These are phyloP conservation scores for Brachyhypopomus gauderio DNA, from an alignment of 2,113 vertebrate species.

Conservation along the genomic window DNA sequence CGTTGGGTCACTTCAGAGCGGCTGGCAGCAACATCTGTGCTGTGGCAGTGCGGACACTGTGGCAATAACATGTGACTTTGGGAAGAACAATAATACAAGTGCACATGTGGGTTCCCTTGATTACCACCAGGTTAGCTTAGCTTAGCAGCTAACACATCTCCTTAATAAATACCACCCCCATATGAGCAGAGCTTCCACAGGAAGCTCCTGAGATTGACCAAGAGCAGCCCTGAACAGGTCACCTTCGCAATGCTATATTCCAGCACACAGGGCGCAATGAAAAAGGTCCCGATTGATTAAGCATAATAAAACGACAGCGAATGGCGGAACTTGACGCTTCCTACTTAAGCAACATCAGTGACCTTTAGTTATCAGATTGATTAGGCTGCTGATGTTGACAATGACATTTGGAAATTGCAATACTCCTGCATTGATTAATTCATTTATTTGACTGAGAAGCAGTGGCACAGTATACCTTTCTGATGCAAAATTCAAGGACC, in stretches of 20 bases:
- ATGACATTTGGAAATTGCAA: constrained; percentile 75
- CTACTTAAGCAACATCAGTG: constrained; percentile 61
- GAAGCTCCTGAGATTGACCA: background rate
- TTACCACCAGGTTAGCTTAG: background rate
- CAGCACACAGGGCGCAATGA: constrained; percentile 26
- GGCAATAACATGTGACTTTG: background rate
- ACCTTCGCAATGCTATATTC: constrained; percentile 43
- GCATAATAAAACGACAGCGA: constrained; percentile 67
- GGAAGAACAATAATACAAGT: background rate
- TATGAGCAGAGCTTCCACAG: background rate
- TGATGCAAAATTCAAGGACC: constrained; percentile 24
- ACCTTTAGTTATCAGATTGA: constrained; percentile 76
- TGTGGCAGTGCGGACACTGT: background rate
- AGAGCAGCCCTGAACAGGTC: constrained; percentile 26
- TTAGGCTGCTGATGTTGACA: constrained; percentile 74
- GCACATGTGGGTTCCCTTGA: no score
- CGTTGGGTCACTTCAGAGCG: constrained; percentile 44
- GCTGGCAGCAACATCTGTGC: background rate
- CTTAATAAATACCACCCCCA: background rate
- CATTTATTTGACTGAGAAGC: constrained; percentile 57
- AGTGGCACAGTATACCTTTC: constrained; percentile 12
- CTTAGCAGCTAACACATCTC: background rate
- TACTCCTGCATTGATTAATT: constrained; percentile 70
- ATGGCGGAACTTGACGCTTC: constrained; percentile 52
- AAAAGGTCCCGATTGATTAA: constrained; percentile 66